Base-by-base conservation (phyloP, 2,113 vertebrate species). In the Lipotes vexillifer region DNA sequence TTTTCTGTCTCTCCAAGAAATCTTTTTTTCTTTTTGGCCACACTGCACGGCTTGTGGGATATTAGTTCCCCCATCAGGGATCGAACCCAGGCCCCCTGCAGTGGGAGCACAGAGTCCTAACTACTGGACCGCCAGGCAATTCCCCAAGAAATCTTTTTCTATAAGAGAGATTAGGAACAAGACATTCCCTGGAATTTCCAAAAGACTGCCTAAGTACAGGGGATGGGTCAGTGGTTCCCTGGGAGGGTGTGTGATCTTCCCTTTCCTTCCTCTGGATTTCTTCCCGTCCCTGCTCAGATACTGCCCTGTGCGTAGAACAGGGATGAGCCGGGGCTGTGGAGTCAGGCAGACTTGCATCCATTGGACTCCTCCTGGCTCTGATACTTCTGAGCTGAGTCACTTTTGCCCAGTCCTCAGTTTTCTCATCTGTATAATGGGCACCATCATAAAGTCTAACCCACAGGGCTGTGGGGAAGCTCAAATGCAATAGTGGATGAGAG, bases 401-500 rank as follows among this genome's bases (percentile, higher is more conserved):
- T 72, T 82, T 25, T 11, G 57, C 3, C 71, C 55, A 18, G 1
- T 10, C 46, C 41, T 72, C 69, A 12, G 81, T 55, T 23, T 92
- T 21, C 33, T 85, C 41, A 20, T 90, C 78, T 31, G 61, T 41
- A 8, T 44, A 18, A 71, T 74, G 93, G 92, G 29, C 29, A n/a
- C 23, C 17, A 1, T 31, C 41, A 4, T 5, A 18, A 46, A n/a
- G 87, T 59, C 57, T 29, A 21, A 1, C 27, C 57, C 57, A 17
- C 15, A 4, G 46, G 18, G 20, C 9, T 10, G 1, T 18, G 1
- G 25, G 46, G 36, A 83, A 17, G 57, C 9, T 84, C 52, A 8
- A 2, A 2, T 20, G 41, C 23, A 14, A 0, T 5, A 4, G 63
- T 2, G 4, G 2, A 20, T 10, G 33, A 75, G 78, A 29, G 23